Evolutionary conservation across 2,797 vertebrate species (phyloP), one percentile per base, ranked within the genome.

Genomic region (Rhinatrema bivittatum): DNA sequence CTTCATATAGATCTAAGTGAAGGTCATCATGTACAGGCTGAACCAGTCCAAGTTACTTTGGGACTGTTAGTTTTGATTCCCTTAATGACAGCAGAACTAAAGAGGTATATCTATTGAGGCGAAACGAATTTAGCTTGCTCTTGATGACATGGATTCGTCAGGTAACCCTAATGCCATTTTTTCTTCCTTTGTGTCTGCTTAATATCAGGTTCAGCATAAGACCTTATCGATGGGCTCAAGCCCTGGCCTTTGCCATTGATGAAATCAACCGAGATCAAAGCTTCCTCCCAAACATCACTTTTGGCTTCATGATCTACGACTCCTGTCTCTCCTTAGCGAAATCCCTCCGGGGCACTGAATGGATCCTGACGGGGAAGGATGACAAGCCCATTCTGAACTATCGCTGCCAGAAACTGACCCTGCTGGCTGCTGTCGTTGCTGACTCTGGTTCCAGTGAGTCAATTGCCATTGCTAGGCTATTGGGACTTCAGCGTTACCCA

Each of bases 401-500:
- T 10, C 5, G 8, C 5, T 68, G 54, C 13, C 23, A 9, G 3
- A 7, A 5, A 11, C 17, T 13, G 3, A 27, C 46, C 12, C 47
- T 41, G 7, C 25, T 25, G 13, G 40, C 19, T 4, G 55, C 48
- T 7, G 16, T 61, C 14, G 30, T 56, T 12, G 41, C 65, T 10
- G 36, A 58, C 17, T 49, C 39, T 46, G 52, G 36, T 16, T 56
- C 26, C 7, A 32, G 19, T 0, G 32, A 44, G 5, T 61, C 57
- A 10, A 3, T 55, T 8, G 11, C 38, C 5, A 35, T 68, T 17
- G 57, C 64, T 36, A 42, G 45, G 13, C 29, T 56, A 25, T 29
- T 68, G 16, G 52, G 55, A 7, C 40, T 59, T 4, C 59, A 54
- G 32, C 29, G n/a, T 7, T 62, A 53, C 32, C 38, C 57, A 5